Evolutionary conservation across 2,113 vertebrate species (phyloP), one percentile per base, ranked within the genome.

Genomic region (Clarias batrachus): DNA sequence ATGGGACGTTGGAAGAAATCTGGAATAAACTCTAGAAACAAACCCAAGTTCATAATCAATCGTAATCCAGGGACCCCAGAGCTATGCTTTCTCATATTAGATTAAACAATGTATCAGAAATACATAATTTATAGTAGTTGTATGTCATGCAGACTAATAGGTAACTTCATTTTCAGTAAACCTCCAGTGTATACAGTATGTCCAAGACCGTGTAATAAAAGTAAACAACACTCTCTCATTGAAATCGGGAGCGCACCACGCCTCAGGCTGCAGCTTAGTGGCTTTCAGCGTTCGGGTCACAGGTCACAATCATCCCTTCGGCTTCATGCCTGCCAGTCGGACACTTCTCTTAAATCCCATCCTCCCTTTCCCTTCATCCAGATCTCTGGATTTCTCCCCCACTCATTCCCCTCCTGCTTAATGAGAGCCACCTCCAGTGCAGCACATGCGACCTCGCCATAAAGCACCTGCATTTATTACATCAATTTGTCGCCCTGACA

Each of bases 371-470:
- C 27, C 27, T 33, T 76, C 76, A 59, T 48, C 33, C 59, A 54
- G 48, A 81, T 82, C 81, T 82, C 6, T 78, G 23, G 70, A 68
- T 25, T 62, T 60, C 76, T 13, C 66, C 33, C 77, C 56, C 56
- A 71, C 54, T n/a, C 33, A 1, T 73, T 59, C 66, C 73, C 76
- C 73, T 81, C 19, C 83, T 80, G n/a, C 81, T 84, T 89, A 89
- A 89, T 90, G 84, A 89, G 84, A 86, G 83, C 89, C 88, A 87
- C 88, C 65, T 88, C 83, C 80, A 71, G 79, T 71, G 82, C 86
- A 73, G 88, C 92, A 91, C 90, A 93, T 93, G 94, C 78, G 92
- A 88, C 92, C 81, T 90, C 86, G 62, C 73, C 33, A 88, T 90
- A 86, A 90, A 87, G 89, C 74, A 48, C 87, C 87, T 89, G 91